phyloP scores from a whole-genome alignment of 2,797 vertebrate genomes.

The Notolepis coatsorum region DNA sequence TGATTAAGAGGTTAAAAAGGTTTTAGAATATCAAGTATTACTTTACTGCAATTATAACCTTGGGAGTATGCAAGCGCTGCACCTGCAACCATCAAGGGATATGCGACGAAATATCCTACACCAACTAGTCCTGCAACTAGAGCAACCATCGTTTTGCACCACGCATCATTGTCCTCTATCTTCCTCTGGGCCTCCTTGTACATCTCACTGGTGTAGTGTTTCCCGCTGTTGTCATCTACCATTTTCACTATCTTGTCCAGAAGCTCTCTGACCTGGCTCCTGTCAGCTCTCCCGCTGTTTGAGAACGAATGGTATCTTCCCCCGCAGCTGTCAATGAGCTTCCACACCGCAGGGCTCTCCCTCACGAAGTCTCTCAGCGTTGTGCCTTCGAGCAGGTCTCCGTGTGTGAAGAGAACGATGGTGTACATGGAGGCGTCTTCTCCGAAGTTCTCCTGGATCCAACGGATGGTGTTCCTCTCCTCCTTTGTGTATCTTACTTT shows the following conservation, averaged over 20 bases:
- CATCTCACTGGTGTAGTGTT: constrained; percentile 54
- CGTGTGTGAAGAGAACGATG: constrained; percentile 59
- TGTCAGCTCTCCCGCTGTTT: constrained; percentile 13
- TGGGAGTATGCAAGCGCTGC: neutral
- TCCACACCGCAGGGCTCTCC: constrained; percentile 20
- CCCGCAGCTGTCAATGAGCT: constrained; percentile 30
- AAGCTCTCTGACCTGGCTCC: constrained; percentile 46
- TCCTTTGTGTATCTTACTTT: constrained; percentile 54
- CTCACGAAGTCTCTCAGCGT: neutral
- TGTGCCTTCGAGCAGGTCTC: constrained; percentile 37
- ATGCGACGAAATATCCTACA: rapidly evolving
- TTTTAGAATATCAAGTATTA: no score
- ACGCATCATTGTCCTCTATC: neutral
- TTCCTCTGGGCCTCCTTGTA: constrained; percentile 26
- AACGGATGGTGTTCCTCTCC: constrained; percentile 41
- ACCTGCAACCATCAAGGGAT: rapidly evolving
- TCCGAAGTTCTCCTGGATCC: constrained; percentile 61
- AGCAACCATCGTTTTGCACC: rapidly evolving
- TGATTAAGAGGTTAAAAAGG: no score
- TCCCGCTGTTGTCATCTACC: constrained; percentile 34
- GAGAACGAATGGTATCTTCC: constrained; percentile 53
- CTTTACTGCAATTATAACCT: neutral
- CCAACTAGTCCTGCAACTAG: rapidly evolving
- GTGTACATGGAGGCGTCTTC: neutral
- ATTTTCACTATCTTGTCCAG: constrained; percentile 41